phyloP scores from a whole-genome alignment of 2,113 vertebrate species.

The Lichenostomus cassidix region DNA sequence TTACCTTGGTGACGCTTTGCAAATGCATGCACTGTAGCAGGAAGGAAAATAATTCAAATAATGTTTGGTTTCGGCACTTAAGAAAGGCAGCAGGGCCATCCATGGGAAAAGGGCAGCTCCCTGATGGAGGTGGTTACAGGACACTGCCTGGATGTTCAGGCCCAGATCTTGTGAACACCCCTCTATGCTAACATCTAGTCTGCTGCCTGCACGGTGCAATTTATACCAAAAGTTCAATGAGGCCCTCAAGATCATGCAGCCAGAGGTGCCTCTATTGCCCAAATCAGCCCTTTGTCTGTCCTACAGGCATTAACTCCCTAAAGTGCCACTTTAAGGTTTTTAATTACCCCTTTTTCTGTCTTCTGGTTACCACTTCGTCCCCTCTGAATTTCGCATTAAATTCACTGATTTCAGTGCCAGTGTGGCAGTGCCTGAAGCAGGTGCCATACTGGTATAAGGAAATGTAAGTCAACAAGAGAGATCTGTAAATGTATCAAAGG shows the following conservation, averaged over 20 bases:
- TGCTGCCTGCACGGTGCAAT: background rate
- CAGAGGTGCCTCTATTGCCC: background rate
- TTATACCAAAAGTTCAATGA: background rate
- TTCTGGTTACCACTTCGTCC: accelerated
- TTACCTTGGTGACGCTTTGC: background rate
- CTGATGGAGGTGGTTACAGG: background rate
- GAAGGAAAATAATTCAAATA: background rate
- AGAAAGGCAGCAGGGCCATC: accelerated
- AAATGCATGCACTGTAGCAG: accelerated
- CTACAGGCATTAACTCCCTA: background rate
- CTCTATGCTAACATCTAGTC: accelerated
- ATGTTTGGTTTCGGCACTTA: background rate
- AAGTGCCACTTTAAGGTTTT: background rate
- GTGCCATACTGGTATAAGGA: background rate
- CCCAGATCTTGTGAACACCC: background rate
- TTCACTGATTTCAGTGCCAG: background rate
- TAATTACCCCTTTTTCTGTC: background rate
- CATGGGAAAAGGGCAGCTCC: background rate
- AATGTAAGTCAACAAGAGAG: background rate
- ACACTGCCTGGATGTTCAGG: background rate
- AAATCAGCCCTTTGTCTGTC: background rate
- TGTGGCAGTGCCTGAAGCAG: accelerated
- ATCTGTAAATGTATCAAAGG: background rate
- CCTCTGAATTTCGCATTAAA: background rate
- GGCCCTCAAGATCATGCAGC: background rate